phyloP scores from a whole-genome alignment of 2,113 vertebrate species.

The Grammomys surdaster region DNA sequence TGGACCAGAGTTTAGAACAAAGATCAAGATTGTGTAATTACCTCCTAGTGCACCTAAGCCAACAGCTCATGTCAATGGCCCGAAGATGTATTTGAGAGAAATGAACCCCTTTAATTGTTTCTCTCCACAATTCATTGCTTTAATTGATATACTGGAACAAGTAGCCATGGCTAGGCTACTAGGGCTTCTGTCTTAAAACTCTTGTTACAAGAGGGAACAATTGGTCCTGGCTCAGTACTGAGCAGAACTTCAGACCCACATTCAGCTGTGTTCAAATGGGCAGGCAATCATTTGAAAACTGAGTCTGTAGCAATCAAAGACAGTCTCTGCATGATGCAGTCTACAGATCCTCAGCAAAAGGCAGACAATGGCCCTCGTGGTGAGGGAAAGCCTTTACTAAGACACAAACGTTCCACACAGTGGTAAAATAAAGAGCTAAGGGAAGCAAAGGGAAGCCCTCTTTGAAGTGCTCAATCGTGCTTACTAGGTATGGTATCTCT shows the following conservation, averaged over 20 bases:
- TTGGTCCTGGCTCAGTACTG: neutral
- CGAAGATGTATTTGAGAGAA: neutral
- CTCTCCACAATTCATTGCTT: too few species aligned
- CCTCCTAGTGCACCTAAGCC: neutral
- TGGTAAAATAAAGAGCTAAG: neutral
- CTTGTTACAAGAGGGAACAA: neutral
- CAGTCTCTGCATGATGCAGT: neutral
- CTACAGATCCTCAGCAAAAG: neutral
- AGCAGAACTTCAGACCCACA: neutral
- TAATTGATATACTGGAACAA: neutral
- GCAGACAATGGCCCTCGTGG: too few species aligned
- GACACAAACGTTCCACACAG: neutral
- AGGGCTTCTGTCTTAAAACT: neutral
- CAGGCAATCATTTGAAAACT: neutral
- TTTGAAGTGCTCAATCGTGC: neutral
- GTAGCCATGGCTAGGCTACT: neutral
- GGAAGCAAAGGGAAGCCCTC: neutral
- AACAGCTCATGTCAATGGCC: neutral
- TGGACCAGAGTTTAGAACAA: neutral
- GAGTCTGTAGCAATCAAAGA: neutral
- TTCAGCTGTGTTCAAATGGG: neutral
- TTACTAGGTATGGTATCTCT: neutral
- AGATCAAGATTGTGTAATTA: neutral
- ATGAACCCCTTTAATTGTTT: neutral
- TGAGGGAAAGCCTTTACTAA: neutral